Percentiles rank a stretch among this genome's conserved stretches.
phyloP scores from a whole-genome alignment of 1,140 invertebrate genomes.

The Hestina assimilis region DNA sequence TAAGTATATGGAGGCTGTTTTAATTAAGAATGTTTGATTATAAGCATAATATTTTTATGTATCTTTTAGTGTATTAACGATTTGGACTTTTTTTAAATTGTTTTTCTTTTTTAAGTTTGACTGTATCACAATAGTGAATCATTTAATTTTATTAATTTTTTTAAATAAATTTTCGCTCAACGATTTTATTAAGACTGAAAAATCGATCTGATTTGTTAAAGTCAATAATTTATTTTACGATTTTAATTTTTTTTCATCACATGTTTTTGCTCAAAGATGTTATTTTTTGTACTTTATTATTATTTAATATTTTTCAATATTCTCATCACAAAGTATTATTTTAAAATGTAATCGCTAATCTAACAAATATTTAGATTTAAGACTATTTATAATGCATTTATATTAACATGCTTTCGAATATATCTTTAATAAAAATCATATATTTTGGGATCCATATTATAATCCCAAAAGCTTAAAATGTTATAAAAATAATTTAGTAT shows the following conservation, averaged over 20 bases:
- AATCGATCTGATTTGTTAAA: not conserved
- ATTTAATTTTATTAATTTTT: slow-evolving; percentile 1
- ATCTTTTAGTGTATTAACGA: too few species aligned
- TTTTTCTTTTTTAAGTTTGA: too few species aligned
- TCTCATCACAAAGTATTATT: slow-evolving; percentile 2
- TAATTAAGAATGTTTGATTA: slow-evolving; percentile 9
- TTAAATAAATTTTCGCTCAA: slow-evolving; percentile 16
- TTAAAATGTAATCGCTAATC: not conserved
- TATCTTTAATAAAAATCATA: slow-evolving; percentile 6
- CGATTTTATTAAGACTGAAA: not conserved
- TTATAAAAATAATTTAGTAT: not conserved
- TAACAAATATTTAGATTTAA: slow-evolving; percentile 3
- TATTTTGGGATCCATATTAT: slow-evolving; percentile 14
- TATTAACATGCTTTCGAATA: slow-evolving; percentile 11
- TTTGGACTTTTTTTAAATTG: too few species aligned
- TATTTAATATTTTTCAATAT: not conserved
- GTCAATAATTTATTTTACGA: not conserved
- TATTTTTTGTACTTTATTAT: not conserved
- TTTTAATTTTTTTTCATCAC: not conserved
- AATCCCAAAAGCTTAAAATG: not conserved
- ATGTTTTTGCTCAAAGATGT: slow-evolving; percentile 13
- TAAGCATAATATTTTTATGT: too few species aligned
- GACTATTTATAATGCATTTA: slow-evolving; percentile 14
- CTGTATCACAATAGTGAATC: too few species aligned
- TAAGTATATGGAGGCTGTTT: not conserved